phyloP scores from a whole-genome alignment of 2,888 invertebrate species.

The Subacronicta megacephala region DNA sequence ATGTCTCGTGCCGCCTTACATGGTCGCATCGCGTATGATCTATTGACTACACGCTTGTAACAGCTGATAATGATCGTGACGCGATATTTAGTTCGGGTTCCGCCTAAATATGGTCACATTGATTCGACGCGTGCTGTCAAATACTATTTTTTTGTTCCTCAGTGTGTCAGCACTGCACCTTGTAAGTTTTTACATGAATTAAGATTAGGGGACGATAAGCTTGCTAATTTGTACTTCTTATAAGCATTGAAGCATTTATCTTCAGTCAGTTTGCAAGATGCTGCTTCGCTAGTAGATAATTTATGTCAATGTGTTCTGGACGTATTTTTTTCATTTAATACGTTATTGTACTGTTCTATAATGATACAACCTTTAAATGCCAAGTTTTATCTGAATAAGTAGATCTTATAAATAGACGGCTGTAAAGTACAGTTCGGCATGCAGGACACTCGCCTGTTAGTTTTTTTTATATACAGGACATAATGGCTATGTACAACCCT shows the following conservation, averaged over 20 bases:
- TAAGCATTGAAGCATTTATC: conserved; percentile 42
- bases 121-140: conserved; percentile 55
- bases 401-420: conserved; percentile 1
- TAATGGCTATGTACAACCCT: too few relatives aligned
- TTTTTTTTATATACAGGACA: neutral
- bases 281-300: conserved; percentile 28
- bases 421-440: neutral
- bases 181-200: conserved; percentile 55
- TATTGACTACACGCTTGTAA: conserved; percentile 74
- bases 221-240: conserved; percentile 47
- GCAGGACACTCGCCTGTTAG: neutral
- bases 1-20: conserved; percentile 82
- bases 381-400: conserved; percentile 23
- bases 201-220: conserved; percentile 57
- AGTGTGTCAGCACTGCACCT: conserved; percentile 56
- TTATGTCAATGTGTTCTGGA: conserved; percentile 32
- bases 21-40: conserved; percentile 84
- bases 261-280: conserved; percentile 36
- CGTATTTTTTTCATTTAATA: conserved; percentile 21
- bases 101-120: conserved; percentile 72
- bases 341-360: conserved; percentile 18
- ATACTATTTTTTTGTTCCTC: conserved; percentile 45
- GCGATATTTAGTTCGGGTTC: conserved; percentile 68
- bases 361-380: conserved; percentile 27
- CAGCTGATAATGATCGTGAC: conserved; percentile 82